phyloP scores from a whole-genome alignment of 37 sponge, comb jelly and placozoan genomes.

The Beroe forskalii region DNA sequence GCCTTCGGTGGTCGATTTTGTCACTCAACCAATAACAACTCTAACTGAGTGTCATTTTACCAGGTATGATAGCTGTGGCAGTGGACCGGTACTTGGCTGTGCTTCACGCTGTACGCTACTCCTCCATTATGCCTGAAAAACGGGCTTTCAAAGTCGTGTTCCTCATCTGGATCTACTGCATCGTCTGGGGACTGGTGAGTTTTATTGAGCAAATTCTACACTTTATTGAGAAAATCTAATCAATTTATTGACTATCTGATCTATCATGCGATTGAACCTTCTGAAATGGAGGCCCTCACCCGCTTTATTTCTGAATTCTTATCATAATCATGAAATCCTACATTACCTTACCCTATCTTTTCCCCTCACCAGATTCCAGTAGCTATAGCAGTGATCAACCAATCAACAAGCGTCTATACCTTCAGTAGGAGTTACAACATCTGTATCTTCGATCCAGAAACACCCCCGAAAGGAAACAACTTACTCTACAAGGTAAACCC shows the following conservation, averaged over 20 bases:
- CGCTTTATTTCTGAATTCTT: too few species aligned
- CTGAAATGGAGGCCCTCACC: too few species aligned
- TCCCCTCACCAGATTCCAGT: background rate
- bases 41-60: too few species aligned
- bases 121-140: background rate
- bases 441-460: background rate
- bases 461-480: background rate
- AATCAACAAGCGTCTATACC: background rate
- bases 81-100: slow-evolving; percentile 58
- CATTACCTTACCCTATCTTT: too few species aligned
- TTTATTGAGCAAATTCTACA: too few species aligned
- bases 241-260: too few species aligned
- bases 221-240: too few species aligned
- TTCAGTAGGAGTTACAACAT: background rate
- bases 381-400: background rate
- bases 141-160: slow-evolving; percentile 4
- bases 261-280: too few species aligned
- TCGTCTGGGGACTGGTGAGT: slow-evolving; percentile 45
- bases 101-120: slow-evolving; percentile 1
- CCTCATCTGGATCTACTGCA: slow-evolving; percentile 48
- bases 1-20: too few species aligned
- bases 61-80: slow-evolving; percentile 61
- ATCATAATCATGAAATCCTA: too few species aligned
- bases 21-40: too few species aligned
- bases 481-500: background rate